phyloP scores from a whole-genome alignment of 2,797 vertebrate species.

The Gephyroberyx darwinii region DNA sequence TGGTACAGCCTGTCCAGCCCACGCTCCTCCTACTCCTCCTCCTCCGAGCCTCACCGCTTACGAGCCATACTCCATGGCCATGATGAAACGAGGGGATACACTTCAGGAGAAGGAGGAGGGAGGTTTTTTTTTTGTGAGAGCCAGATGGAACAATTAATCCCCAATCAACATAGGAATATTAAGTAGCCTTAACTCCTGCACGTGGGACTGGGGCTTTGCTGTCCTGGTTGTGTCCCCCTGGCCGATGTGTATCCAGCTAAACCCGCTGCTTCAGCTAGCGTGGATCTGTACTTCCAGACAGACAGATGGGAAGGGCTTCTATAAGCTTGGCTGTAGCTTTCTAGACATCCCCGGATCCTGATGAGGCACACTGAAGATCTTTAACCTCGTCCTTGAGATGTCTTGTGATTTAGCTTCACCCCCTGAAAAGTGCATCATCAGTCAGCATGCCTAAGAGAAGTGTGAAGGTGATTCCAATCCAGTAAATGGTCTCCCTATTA shows the following conservation, averaged over 20 bases:
- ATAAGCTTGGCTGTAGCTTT: conserved; percentile 40
- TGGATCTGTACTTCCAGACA: conserved; percentile 41
- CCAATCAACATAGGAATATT: conserved; percentile 75
- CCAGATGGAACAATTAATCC: conserved; percentile 92
- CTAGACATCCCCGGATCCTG: conserved; percentile 30
- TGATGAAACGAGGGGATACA: conserved; percentile 56
- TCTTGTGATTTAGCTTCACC: conserved; percentile 14
- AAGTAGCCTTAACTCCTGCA: conserved; percentile 68
- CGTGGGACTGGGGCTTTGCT: conserved; percentile 35
- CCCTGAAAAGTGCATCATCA: conserved; percentile 23
- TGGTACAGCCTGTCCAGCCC: conserved; percentile 60
- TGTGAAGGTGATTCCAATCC: conserved; percentile 14
- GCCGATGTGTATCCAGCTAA: conserved; percentile 58
- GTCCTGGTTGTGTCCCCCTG: conserved; percentile 39
- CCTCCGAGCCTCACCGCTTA: conserved; percentile 47
- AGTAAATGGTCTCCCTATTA: background rate
- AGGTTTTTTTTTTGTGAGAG: conserved; percentile 57
- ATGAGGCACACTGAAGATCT: conserved; percentile 25
- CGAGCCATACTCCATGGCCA: conserved; percentile 41
- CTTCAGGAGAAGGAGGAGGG: conserved; percentile 42
- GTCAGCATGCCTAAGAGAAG: background rate
- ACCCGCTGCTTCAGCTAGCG: conserved; percentile 35
- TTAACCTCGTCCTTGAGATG: conserved; percentile 30
- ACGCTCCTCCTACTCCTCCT: conserved; percentile 50
- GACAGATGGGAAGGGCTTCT: conserved; percentile 68